Percentiles rank a stretch among this genome's conserved stretches.
These are phyloP conservation scores for Actinemys pallida DNA, from an alignment of 2,113 vertebrate species.

Conservation along the genomic window DNA sequence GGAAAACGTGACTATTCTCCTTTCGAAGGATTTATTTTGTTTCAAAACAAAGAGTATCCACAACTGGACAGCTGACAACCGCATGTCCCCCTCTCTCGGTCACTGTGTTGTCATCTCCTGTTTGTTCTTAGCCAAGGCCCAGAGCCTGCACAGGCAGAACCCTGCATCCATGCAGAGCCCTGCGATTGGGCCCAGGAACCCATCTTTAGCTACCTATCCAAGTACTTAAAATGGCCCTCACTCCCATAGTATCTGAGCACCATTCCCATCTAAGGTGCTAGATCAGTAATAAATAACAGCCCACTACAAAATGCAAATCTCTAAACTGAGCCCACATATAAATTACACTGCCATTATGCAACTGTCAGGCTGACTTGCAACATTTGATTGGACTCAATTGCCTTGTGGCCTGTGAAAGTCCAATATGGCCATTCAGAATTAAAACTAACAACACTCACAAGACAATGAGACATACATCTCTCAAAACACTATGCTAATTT, in stretches of 20 bases:
- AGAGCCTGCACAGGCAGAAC: not conserved
- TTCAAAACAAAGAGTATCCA: not conserved
- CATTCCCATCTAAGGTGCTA: not conserved
- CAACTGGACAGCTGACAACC: not conserved
- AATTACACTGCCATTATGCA: not conserved
- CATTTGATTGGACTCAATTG: not conserved
- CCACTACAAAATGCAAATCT: not conserved
- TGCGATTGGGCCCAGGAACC: not conserved
- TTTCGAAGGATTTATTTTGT: too few relatives aligned
- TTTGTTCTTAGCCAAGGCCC: not conserved
- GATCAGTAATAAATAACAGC: not conserved
- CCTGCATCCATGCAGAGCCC: not conserved
- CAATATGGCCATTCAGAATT: not conserved
- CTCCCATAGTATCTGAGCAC: not conserved
- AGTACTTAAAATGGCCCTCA: fast-evolving
- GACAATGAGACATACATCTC: not conserved
- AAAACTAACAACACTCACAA: not conserved
- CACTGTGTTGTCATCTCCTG: not conserved
- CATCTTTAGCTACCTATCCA: not conserved
- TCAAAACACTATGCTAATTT: not conserved
- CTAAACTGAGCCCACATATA: not conserved
- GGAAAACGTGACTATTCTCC: too few relatives aligned
- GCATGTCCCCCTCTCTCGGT: not conserved
- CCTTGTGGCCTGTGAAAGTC: not conserved
- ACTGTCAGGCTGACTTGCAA: not conserved